Evolutionary conservation across 2,888 invertebrate genomes (phyloP).

Genomic region (Pyrrhosoma nymphula): DNA sequence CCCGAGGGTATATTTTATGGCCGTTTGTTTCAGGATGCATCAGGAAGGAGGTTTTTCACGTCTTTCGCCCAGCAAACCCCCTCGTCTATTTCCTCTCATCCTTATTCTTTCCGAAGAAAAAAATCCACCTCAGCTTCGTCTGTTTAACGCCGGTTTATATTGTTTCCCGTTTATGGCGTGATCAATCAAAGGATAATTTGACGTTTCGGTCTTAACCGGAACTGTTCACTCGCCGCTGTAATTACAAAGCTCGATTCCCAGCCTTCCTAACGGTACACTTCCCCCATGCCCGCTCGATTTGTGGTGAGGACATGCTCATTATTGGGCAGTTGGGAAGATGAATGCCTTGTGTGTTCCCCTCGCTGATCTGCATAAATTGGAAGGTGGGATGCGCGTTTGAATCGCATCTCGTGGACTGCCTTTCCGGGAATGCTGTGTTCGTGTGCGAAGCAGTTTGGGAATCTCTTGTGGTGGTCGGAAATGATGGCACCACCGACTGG

Average conservation of each 20-base stretch:
- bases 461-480: neutral
- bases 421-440: neutral
- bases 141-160: neutral
- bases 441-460: neutral
- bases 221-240: neutral
- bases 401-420: neutral
- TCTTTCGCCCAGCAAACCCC: neutral
- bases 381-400: neutral
- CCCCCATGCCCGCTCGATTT: neutral
- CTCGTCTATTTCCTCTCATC: neutral
- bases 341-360: neutral
- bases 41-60: neutral
- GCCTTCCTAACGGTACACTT: neutral
- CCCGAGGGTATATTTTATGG: neutral
- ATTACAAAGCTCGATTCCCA: neutral
- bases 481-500: neutral
- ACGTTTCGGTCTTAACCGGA: neutral
- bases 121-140: neutral
- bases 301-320: conserved; percentile 5
- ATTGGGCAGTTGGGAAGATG: conserved; percentile 15
- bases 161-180: neutral
- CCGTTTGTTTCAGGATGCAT: neutral
- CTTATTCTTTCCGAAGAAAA: neutral
- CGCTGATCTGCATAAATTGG: conserved; percentile 26
- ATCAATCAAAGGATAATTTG: neutral